These are phyloP conservation scores for Nematolebias whitei DNA, from an alignment of 2,113 vertebrate genomes.

Conservation along the genomic window DNA sequence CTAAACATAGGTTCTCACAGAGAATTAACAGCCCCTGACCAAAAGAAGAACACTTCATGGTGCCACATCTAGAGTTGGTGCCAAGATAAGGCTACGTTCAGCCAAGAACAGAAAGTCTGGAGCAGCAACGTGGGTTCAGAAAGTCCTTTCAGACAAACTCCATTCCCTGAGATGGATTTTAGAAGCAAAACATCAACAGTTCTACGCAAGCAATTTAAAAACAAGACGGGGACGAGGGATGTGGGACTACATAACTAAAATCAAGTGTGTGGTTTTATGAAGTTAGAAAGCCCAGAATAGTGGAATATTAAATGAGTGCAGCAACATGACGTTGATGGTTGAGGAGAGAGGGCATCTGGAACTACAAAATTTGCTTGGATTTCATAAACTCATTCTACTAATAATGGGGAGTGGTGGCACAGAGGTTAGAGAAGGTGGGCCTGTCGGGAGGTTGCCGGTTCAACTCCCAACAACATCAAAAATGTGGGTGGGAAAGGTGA, in stretches of 20 bases:
- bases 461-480: too few species aligned
- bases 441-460: too few species aligned
- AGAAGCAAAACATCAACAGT: constrained; percentile 49
- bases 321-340: constrained; percentile 67
- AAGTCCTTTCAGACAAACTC: constrained; percentile 21
- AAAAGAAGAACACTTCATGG: constrained; percentile 44
- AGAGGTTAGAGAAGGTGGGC: too few species aligned
- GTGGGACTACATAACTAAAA: constrained; percentile 66
- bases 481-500: too few species aligned
- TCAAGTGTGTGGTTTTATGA: constrained; percentile 75
- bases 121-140: constrained; percentile 1
- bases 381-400: constrained; percentile 70
- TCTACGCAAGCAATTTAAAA: too few species aligned
- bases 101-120: constrained; percentile 54
- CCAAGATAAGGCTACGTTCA: constrained; percentile 36
- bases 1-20: constrained; percentile 55
- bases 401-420: too few species aligned
- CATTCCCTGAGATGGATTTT: constrained; percentile 9
- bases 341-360: constrained; percentile 5
- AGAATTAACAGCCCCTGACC: constrained; percentile 60
- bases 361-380: constrained; percentile 60
- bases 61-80: constrained; percentile 24
- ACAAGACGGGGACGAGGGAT: constrained; percentile 26
- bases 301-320: constrained; percentile 73
- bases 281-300: constrained; percentile 72